Percentiles rank a stretch among this genome's conserved stretches.
Conservation (phyloP, 1,140 invertebrate genomes). For the Pseudomyrmex pallidus region DNA sequence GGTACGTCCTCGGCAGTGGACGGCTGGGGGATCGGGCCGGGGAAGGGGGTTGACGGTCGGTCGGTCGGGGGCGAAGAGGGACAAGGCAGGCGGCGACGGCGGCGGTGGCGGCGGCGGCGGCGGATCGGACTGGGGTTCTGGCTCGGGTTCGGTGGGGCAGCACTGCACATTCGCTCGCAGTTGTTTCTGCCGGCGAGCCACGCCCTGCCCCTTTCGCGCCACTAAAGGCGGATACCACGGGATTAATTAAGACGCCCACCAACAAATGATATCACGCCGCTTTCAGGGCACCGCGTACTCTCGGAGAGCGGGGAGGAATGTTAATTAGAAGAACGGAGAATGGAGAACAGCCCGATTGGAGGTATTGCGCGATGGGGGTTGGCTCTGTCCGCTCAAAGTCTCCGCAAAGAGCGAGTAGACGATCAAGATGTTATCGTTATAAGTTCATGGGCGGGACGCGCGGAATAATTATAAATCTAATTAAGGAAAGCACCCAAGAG, state of each 20-base stretch:
- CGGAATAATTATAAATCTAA: slow-evolving; percentile 59
- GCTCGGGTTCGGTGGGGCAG: slow-evolving; percentile 67
- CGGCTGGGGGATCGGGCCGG: slow-evolving; percentile 75
- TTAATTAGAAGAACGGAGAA: slow-evolving; percentile 67
- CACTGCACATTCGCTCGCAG: slow-evolving; percentile 74
- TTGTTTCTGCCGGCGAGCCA: slow-evolving; percentile 84
- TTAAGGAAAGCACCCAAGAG: slow-evolving; percentile 31
- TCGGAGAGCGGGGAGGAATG: slow-evolving; percentile 22
- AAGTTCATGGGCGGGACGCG: slow-evolving; percentile 37
- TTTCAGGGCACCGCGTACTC: slow-evolving; percentile 44
- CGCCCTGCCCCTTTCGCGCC: slow-evolving; percentile 82
- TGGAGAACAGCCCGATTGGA: slow-evolving; percentile 68
- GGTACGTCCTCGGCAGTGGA: slow-evolving; percentile 61
- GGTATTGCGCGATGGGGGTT: slow-evolving; percentile 56
- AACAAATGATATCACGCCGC: slow-evolving; percentile 81
- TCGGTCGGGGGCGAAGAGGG: slow-evolving; percentile 74
- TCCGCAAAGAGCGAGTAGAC: slow-evolving; percentile 11
- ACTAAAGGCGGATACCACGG: slow-evolving; percentile 82
- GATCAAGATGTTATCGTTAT: slow-evolving; percentile 5
- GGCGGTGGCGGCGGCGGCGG: slow-evolving; percentile 10
- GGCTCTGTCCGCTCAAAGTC: slow-evolving; percentile 53
- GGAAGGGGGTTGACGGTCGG: slow-evolving; percentile 79
- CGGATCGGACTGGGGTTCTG: slow-evolving; percentile 38
- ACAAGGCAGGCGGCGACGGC: slow-evolving; percentile 48
- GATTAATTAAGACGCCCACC: slow-evolving; percentile 85